These are phyloP conservation scores for Mizuhopecten yessoensis DNA, from an alignment of 1,140 invertebrate species.

Conservation along the genomic window DNA sequence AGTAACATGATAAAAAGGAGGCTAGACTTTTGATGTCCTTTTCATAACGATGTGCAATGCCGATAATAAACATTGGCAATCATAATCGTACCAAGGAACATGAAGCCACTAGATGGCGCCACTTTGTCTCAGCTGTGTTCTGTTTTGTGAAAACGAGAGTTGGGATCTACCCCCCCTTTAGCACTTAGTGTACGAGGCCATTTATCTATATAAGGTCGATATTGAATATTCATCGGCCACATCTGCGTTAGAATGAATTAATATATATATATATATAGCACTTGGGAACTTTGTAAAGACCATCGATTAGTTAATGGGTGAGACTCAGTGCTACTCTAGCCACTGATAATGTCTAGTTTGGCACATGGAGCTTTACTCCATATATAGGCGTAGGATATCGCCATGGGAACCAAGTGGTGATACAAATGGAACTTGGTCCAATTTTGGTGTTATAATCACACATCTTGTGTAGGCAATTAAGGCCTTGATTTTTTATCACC, in stretches of 20 bases:
- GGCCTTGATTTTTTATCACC: no score
- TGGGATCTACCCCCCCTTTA: not conserved
- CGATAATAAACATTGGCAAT: not conserved
- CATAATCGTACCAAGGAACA: not conserved
- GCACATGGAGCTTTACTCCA: no score
- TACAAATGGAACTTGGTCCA: no score
- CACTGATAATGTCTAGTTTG: no score
- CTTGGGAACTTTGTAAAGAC: not conserved
- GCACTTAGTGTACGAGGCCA: not conserved
- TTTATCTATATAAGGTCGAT: not conserved
- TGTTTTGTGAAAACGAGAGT: not conserved
- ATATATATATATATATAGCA: not conserved
- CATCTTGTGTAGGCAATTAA: no score
- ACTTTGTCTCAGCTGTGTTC: not conserved
- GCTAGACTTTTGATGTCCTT: not conserved
- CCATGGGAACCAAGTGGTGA: no score
- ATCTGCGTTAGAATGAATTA: not conserved
- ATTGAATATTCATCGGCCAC: not conserved
- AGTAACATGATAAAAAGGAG: not conserved
- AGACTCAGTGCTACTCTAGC: not conserved
- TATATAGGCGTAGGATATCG: no score
- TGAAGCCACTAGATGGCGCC: not conserved
- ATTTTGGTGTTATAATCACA: no score
- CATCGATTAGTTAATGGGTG: slow-evolving; percentile 6
- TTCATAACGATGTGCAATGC: not conserved